Base-by-base conservation (phyloP, 2,797 vertebrate genomes). In the Ptychobarbus kaznakovi region DNA sequence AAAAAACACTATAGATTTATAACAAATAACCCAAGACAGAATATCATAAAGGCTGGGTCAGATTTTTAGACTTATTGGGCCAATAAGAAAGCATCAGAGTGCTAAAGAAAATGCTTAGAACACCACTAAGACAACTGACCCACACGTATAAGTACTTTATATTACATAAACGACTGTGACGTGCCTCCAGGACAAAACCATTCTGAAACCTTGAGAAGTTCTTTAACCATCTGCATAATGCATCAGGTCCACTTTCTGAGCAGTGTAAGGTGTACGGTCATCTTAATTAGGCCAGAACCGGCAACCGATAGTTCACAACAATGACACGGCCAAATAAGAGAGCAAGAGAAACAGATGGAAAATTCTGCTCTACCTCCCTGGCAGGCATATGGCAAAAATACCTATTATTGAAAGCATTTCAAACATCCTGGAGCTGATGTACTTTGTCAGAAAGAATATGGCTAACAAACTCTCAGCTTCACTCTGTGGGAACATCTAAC, bases 351-450 rank as follows among this genome's bases (percentile, higher is more conserved):
- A 69, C 65, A 81, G 65, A 70, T 18, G 80, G 49, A 81, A 40
- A 81, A 25, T 18, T 9, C 46, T 80, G 44, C 44, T 46, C 20
- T 69, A 35, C 7, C 65, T 40, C 56, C 49, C 65, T n/a, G 20
- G 22, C 76, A 79, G 20, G 22, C 76, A 79, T 79, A 80, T 25
- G 44, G 28, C 44, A 80, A 38, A 66, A 66, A 80, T 4, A 80
- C 38, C 42, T 69, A 69, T 70, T 76, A 78, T 58, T 79, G 46
- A 79, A 69, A 22, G n/a, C 76, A 38, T 85, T 85, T 85, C 76
- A 85, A 61, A 72, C 65, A 32, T 28, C 75, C 66, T 58, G 38
- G 68, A 79, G 75, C 56, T 46, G 49, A 46, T 7, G 65, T 35
- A 42, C 49, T 69, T 56, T 12, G 83, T 69, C 51, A 63, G 68